These are phyloP conservation scores for Branchellion lobata DNA, from an alignment of 2,888 invertebrate species.

Conservation along the genomic window DNA sequence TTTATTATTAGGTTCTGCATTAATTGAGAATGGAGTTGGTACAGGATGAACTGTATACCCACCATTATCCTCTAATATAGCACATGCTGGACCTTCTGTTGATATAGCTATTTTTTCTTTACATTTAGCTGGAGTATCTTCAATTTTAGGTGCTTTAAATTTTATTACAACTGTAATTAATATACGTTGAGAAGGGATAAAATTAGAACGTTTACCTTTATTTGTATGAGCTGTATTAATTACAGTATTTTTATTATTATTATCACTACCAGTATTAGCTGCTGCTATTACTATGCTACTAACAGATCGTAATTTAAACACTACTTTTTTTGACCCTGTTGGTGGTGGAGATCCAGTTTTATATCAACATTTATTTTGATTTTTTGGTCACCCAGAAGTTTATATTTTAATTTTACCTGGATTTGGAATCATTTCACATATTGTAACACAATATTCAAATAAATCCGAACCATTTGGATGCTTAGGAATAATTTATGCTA, in stretches of 20 bases:
- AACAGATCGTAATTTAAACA: conserved; percentile 78
- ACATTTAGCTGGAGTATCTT: conserved; percentile 73
- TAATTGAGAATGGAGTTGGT: conserved; percentile 73
- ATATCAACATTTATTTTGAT: conserved; percentile 82
- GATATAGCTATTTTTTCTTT: conserved; percentile 77
- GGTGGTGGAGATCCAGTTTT: conserved; percentile 79
- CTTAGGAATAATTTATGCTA: conserved; percentile 77
- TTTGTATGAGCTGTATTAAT: conserved; percentile 75
- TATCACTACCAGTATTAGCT: conserved; percentile 76
- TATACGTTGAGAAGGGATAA: conserved; percentile 69
- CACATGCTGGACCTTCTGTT: conserved; percentile 71
- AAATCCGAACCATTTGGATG: conserved; percentile 75
- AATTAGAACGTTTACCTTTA: conserved; percentile 71
- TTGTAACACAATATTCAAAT: conserved; percentile 68
- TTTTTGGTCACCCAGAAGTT: conserved; percentile 83
- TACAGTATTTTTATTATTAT: conserved; percentile 69
- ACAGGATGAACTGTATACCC: conserved; percentile 80
- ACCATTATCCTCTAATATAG: conserved; percentile 69
- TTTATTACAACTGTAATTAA: conserved; percentile 77
- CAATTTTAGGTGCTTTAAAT: conserved; percentile 75
- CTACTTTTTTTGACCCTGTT: conserved; percentile 77
- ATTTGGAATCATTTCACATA: conserved; percentile 79
- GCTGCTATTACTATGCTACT: conserved; percentile 78
- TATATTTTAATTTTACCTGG: conserved; percentile 82
- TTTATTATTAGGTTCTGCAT: conserved; percentile 69